Percentiles rank a stretch among this genome's conserved stretches.
phyloP scores from a whole-genome alignment of 2,113 vertebrate genomes.

The Xiphorhynchus elegans region DNA sequence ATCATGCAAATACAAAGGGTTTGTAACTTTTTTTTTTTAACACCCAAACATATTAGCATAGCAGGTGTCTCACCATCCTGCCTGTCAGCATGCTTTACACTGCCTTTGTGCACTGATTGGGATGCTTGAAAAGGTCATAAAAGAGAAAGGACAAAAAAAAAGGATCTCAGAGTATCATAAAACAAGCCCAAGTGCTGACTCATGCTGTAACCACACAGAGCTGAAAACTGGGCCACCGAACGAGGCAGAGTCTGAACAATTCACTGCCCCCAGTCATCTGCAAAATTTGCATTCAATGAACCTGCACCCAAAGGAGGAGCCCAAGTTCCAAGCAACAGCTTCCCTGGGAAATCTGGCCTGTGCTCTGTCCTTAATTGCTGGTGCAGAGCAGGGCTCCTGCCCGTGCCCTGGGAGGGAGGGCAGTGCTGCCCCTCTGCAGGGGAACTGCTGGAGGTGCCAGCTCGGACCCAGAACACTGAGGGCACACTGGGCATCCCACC shows the following conservation, averaged over 20 bases:
- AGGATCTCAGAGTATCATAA: not conserved
- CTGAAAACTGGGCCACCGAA: not conserved
- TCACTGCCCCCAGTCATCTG: fast-evolving
- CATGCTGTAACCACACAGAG: not conserved
- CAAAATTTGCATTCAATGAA: not conserved
- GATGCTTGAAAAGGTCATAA: not conserved
- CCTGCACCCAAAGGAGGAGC: not conserved
- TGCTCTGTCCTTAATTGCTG: fast-evolving
- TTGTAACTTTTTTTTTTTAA: not conserved
- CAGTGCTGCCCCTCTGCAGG: fast-evolving
- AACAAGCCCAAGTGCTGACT: not conserved
- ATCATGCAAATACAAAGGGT: not conserved
- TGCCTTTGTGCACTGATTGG: not conserved
- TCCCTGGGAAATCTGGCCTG: not conserved
- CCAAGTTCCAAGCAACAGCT: not conserved
- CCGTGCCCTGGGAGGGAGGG: not conserved
- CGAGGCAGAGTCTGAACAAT: fast-evolving
- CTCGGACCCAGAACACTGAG: fast-evolving
- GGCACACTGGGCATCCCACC: not conserved
- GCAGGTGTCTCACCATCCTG: not conserved
- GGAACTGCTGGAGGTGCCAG: fast-evolving
- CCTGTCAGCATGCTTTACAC: not conserved
- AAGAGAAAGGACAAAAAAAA: not conserved
- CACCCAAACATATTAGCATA: not conserved
- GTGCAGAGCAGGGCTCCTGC: not conserved